A percentile compares a stretch with the other conserved stretches of the same genome.
phyloP scores from a whole-genome alignment of 2,888 invertebrate genomes.

The Noctua janthe region DNA sequence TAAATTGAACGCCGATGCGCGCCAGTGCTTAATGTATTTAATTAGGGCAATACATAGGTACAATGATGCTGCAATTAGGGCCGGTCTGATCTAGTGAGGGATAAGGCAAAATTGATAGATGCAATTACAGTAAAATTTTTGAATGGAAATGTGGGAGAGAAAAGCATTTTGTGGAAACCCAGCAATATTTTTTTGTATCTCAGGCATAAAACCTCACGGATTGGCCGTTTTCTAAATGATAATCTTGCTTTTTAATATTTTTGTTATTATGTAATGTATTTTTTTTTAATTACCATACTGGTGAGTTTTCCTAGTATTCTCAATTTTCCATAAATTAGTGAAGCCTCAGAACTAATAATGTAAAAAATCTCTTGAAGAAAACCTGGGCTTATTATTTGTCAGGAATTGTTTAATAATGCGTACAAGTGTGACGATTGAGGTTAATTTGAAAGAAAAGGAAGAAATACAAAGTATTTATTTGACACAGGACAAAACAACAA shows the following conservation, averaged over 20 bases:
- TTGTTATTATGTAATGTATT: no score
- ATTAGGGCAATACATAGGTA: constrained; percentile 70
- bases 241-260: no score
- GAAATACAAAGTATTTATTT: no score
- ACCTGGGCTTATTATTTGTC: no score
- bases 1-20: constrained; percentile 70
- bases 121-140: no score
- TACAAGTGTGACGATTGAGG: no score
- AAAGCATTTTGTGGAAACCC: neutral
- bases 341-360: neutral
- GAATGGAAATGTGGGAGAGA: neutral
- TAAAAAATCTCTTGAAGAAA: neutral
- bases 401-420: neutral
- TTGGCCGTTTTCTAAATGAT: neutral
- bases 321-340: neutral
- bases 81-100: constrained; percentile 7
- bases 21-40: constrained; percentile 75
- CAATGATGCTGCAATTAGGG: constrained; percentile 56
- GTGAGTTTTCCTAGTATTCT: neutral
- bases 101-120: constrained; percentile 11
- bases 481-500: no score
- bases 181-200: neutral
- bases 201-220: neutral
- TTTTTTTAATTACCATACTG: neutral
- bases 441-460: no score